Percentiles rank a stretch among this genome's conserved stretches.
Conservation (phyloP, 2,113 vertebrate genomes). For the Pseudonaja textilis region DNA sequence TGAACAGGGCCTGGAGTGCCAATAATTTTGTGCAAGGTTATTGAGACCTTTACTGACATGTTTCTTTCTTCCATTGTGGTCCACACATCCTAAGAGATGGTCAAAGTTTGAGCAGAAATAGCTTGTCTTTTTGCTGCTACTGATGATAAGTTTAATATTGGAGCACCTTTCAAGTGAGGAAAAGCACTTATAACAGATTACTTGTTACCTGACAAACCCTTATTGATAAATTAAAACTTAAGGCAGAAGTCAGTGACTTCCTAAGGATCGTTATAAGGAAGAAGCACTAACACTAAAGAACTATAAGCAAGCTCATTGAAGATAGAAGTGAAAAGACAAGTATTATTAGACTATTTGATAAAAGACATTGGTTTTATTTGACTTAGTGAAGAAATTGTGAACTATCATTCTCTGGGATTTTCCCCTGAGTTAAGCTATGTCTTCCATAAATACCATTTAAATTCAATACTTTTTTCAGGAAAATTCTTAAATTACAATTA, state of each 20-base stretch:
- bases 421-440: not conserved
- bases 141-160: not conserved
- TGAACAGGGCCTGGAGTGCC: not conserved
- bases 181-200: not conserved
- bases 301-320: not conserved
- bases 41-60: slow-evolving; percentile 2
- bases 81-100: not conserved
- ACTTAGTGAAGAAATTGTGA: not conserved
- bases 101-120: not conserved
- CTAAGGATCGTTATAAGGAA: not conserved
- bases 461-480: not conserved
- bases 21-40: slow-evolving; percentile 26
- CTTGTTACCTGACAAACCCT: not conserved
- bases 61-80: slow-evolving; percentile 10
- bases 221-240: not conserved
- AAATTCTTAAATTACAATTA: not conserved
- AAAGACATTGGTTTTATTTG: not conserved
- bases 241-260: not conserved
- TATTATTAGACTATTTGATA: not conserved
- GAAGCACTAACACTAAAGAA: not conserved
- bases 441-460: not conserved
- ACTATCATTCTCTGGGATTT: not conserved
- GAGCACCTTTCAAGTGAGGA: not conserved
- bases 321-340: not conserved
- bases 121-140: not conserved